Percentiles rank a stretch among this genome's conserved stretches.
Conservation (phyloP, 2,113 vertebrate genomes). For the Panthera tigris region DNA sequence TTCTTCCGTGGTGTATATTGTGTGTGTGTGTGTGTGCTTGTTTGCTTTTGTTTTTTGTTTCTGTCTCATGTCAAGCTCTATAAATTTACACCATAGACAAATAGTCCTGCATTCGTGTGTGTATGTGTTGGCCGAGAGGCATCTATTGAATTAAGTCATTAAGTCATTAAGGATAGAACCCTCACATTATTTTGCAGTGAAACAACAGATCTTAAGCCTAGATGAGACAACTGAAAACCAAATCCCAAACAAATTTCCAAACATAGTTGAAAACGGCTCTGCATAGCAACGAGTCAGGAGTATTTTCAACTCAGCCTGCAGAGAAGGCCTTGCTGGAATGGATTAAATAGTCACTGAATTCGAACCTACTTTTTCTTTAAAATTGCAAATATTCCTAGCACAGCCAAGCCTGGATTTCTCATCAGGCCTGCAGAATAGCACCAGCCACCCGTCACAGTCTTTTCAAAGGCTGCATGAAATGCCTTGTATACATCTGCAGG, state of each 20-base stretch:
- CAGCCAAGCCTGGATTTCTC: slow-evolving; percentile 76
- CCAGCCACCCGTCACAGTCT: slow-evolving; percentile 26
- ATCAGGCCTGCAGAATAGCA: slow-evolving; percentile 65
- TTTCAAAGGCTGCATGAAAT: slow-evolving; percentile 62
- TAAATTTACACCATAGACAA: not conserved
- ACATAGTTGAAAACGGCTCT: slow-evolving; percentile 47
- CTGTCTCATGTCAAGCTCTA: not conserved
- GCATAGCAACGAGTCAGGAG: slow-evolving; percentile 35
- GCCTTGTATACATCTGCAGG: slow-evolving; percentile 43
- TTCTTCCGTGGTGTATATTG: not conserved
- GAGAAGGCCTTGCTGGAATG: slow-evolving; percentile 10
- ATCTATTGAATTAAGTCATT: not conserved
- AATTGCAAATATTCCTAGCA: slow-evolving; percentile 62
- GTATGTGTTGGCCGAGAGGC: not conserved
- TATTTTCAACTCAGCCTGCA: slow-evolving; percentile 9
- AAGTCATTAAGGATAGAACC: not conserved
- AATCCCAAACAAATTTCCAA: slow-evolving; percentile 55
- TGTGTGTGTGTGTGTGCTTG: too few species aligned
- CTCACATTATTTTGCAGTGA: not conserved
- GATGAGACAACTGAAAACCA: slow-evolving; percentile 49
- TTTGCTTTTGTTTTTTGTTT: too few species aligned
- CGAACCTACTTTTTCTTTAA: slow-evolving; percentile 59
- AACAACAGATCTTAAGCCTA: slow-evolving; percentile 6
- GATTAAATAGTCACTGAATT: slow-evolving; percentile 57
- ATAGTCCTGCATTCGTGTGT: not conserved